Evolutionary conservation across 2,797 vertebrate genomes (phyloP), one percentile per base, ranked within the genome.

Genomic region (Psittacula echo): DNA sequence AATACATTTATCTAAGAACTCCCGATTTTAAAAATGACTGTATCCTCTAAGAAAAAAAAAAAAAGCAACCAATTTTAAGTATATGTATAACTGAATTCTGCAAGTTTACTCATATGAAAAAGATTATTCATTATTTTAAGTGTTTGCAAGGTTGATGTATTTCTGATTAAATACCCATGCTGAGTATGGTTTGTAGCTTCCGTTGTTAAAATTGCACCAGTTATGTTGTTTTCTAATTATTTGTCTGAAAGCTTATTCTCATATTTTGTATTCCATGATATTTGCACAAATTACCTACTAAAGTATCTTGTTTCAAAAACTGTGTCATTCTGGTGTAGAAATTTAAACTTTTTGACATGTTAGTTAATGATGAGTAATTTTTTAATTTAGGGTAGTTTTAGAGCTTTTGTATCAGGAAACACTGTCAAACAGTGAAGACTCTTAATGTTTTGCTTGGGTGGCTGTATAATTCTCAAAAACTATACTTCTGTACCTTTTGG

Each of bases 391-490:
- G 10, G 3, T 39, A 44, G 17, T 47, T 75, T 66, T 44, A 22
- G 14, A 30, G 37, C 21, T 61, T 92, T 60, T 18, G 1, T 20
- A 6, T 26, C 12, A 26, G 18, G 21, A 64, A 30, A 86, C 37
- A 48, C 4, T 34, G 8, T n/a, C 32, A 64, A 20, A 60, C 5
- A 44, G 4, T 34, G 37, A 79, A 93, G n/a, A 12, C 10, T 21
- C 21, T 42, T 64, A 56, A 27, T 60, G 7, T 71, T 90, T 92
- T 82, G 13, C n/a, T 77, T 82, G 41, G 27, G 53, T 54, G 62
- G 64, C 58, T 96, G 47, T 91, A 77, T 87, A 95, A 84, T 74
- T 92, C 54, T 91, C 37, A 72, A 73, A 90, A 95, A 88, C 48
- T 47, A 13, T 72, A n/a, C 65, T 91, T 66, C 66, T 66, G 20